Conservation (phyloP, 2,797 vertebrate genomes). For the Coregonus ussuriensis region DNA sequence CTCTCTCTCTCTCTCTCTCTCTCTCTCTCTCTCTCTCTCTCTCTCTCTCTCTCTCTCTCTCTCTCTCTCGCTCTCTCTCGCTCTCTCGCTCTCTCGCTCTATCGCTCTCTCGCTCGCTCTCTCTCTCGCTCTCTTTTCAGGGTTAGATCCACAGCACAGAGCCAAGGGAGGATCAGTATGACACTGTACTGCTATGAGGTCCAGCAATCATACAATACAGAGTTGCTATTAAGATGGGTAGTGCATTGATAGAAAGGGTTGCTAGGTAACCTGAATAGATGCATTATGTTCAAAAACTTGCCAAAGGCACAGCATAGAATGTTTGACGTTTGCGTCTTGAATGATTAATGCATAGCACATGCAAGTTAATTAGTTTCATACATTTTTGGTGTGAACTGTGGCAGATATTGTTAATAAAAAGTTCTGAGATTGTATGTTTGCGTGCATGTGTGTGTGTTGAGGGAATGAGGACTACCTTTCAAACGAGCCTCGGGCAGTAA, state of each 20-base stretch:
- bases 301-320: too few species aligned
- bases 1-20: background rate
- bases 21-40: background rate
- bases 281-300: too few species aligned
- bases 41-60: background rate
- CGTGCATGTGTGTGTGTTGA: background rate
- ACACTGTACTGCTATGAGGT: background rate
- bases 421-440: background rate
- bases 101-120: background rate
- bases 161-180: constrained; percentile 35
- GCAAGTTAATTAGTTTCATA: too few species aligned
- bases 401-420: too few species aligned
- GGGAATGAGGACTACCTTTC: background rate
- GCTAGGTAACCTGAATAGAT: too few species aligned
- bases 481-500: background rate
- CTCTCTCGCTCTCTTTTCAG: constrained; percentile 19
- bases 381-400: too few species aligned
- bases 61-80: constrained; percentile 9
- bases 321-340: too few species aligned
- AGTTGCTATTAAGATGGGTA: background rate
- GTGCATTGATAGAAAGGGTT: background rate
- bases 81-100: too few species aligned
- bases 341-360: too few species aligned
- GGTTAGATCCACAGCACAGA: constrained; percentile 35
- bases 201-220: constrained; percentile 10